Conservation (phyloP, 2,113 vertebrate species). For the Pachypanchax playfairii region DNA sequence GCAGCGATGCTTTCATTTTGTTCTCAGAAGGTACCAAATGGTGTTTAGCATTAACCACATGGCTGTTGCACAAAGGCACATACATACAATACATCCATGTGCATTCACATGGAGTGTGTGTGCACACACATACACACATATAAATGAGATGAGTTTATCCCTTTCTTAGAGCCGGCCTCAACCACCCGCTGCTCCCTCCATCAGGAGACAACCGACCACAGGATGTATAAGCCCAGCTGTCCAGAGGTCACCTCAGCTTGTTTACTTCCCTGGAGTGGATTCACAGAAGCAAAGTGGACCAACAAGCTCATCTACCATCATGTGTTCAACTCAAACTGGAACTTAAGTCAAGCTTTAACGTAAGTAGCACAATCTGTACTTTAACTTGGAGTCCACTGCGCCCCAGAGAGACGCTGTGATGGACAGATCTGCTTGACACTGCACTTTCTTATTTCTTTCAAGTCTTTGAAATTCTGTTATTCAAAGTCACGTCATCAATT, state of each 20-base stretch:
- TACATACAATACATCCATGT: slow-evolving; percentile 21
- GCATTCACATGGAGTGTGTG: background rate
- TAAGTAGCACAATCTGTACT: slow-evolving; percentile 60
- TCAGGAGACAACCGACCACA: slow-evolving; percentile 54
- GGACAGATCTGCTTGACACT: slow-evolving; percentile 33
- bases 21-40: slow-evolving; percentile 47
- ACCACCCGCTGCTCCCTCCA: slow-evolving; percentile 67
- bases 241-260: slow-evolving; percentile 77
- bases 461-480: slow-evolving; percentile 67
- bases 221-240: slow-evolving; percentile 67
- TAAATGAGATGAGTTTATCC: slow-evolving; percentile 63
- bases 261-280: slow-evolving; percentile 63
- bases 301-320: slow-evolving; percentile 36
- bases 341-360: slow-evolving; percentile 26
- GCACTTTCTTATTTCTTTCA: slow-evolving; percentile 32
- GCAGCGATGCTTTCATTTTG: slow-evolving; percentile 53
- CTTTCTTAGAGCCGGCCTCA: slow-evolving; percentile 57
- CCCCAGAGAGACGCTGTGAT: slow-evolving; percentile 24
- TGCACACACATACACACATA: slow-evolving; percentile 13
- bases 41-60: slow-evolving; percentile 62
- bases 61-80: slow-evolving; percentile 53
- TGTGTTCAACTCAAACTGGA: slow-evolving; percentile 30
- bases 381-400: slow-evolving; percentile 31
- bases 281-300: slow-evolving; percentile 46
- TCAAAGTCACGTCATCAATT: slow-evolving; percentile 63